Evolutionary conservation across 92 coral and sea anemone genomes (phyloP).

Genomic region (Anthopleura xanthogrammica): DNA sequence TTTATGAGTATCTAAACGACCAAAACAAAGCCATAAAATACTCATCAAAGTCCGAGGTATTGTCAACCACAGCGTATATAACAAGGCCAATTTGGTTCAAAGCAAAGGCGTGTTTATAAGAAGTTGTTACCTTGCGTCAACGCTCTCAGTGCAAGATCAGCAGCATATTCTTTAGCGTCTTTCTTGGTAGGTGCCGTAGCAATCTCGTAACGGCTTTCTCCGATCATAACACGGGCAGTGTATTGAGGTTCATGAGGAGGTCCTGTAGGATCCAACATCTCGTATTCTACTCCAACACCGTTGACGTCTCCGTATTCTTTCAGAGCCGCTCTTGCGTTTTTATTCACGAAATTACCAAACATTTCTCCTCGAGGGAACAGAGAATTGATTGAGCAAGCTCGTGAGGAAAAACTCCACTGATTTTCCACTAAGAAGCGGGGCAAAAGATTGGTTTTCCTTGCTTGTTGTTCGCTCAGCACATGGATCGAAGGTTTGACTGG

Average conservation of each 20-base stretch:
- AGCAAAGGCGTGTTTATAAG: neutral
- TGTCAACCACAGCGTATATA: neutral
- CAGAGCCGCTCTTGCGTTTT: conserved; percentile 84
- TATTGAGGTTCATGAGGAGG: conserved; percentile 40
- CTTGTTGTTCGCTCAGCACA: conserved; percentile 8
- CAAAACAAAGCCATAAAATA: neutral
- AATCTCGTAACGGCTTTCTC: conserved; percentile 56
- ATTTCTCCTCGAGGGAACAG: conserved; percentile 59
- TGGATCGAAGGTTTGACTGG: conserved; percentile 26
- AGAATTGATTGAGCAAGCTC: conserved; percentile 74
- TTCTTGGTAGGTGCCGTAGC: conserved; percentile 71
- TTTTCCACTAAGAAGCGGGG: conserved; percentile 51
- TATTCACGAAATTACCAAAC: conserved; percentile 84
- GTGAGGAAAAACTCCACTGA: conserved; percentile 67
- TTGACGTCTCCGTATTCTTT: conserved; percentile 79
- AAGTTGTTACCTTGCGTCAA: conserved; percentile 44
- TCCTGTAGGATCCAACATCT: conserved; percentile 35
- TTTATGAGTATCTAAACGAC: neutral
- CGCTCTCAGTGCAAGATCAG: conserved; percentile 79
- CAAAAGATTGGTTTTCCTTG: conserved; percentile 17
- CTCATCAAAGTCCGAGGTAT: neutral
- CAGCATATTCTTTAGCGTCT: conserved; percentile 86
- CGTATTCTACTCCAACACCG: conserved; percentile 55
- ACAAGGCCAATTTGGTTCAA: neutral
- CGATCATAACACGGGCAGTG: conserved; percentile 62